These are phyloP conservation scores for Orientallactaga bullata DNA, from an alignment of 2,113 vertebrate genomes.

Conservation along the genomic window DNA sequence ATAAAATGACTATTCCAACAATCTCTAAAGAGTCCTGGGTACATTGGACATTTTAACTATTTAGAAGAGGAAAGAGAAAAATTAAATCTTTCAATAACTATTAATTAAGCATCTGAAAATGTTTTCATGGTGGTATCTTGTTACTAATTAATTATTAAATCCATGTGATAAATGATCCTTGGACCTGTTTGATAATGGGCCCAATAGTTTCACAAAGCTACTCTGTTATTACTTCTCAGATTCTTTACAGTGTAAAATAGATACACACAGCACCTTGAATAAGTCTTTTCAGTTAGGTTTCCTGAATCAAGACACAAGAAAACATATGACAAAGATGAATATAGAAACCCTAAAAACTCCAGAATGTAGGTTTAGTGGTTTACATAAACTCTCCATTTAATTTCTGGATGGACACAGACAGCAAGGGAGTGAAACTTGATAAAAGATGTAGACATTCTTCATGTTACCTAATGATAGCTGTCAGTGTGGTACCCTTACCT, in stretches of 20 bases:
- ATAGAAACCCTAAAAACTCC: background rate
- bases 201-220: background rate
- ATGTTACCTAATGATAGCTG: no score
- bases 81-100: background rate
- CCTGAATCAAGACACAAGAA: background rate
- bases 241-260: background rate
- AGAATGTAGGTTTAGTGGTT: background rate
- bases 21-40: background rate
- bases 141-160: background rate
- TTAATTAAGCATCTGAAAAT: background rate
- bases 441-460: background rate
- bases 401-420: no score
- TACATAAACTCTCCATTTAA: no score
- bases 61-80: background rate
- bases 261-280: background rate
- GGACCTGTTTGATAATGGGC: background rate
- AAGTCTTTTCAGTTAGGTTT: background rate
- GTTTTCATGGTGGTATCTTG: background rate
- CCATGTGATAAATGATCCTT: background rate
- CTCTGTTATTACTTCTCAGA: background rate
- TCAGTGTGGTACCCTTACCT: background rate
- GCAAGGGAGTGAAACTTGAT: background rate
- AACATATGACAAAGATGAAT: background rate
- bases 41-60: background rate
- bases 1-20: no score